Evolutionary conservation across 2,113 vertebrate genomes (phyloP), one percentile per base, ranked within the genome.

Genomic region (Passer domesticus): DNA sequence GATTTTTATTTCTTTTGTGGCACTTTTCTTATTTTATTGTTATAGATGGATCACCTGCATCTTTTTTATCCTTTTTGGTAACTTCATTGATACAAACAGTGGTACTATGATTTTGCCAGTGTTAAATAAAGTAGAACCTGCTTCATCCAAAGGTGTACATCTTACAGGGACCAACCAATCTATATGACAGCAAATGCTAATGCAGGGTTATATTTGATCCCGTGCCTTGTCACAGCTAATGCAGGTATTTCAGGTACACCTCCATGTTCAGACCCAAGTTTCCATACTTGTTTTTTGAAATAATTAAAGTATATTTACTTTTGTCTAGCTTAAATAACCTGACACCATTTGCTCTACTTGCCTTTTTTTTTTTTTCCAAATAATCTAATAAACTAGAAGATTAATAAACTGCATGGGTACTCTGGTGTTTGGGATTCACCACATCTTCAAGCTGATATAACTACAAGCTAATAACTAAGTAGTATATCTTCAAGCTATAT

Each of bases 341-440:
- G 10, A 62, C 11, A 55, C 2, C 0, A 3, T 2, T 50, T 86
- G 13, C 9, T 78, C 8, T 6, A 52, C 5, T 22, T 53, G 4
- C 4, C 20, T 37, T 58, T 68, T 66, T 35, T 68, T 68, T 59
- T 52, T 35, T 63, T 55, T 50, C 5, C 7, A 83, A 84, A 58
- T 66, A 63, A 67, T 67, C 9, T 23, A 74, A 35, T 47, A 83
- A 86, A 9, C 4, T 72, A 44, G 9, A 72, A 49, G 11, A 43
- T 50, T 43, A 35, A 33, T 41, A 58, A 84, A 46, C 10, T 52
- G 2, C 9, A 10, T 73, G 50, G 7, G 7, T 89, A 43, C 46
- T 74, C 23, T 81, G 30, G 22, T 64, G 12, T 6, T 49, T 81
- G 11, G 15, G 16, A 63, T 46, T 93, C 58, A 11, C n/a, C 27